Evolutionary conservation across 2,888 invertebrate species (phyloP).

Genomic region (Mimumesa dahlbomi): DNA sequence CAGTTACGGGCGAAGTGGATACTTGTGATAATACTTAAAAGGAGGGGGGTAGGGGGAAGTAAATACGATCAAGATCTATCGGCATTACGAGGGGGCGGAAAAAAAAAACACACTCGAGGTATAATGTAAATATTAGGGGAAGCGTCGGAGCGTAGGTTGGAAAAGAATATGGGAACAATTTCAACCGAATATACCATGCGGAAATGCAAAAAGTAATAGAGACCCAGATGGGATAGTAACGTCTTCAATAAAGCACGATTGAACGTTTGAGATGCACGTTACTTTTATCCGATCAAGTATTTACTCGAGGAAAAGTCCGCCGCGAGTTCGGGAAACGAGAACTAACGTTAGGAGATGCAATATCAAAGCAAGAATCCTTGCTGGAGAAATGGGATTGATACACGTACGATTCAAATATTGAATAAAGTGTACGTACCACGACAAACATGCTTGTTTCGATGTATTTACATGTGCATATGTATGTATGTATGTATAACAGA

Average conservation of each 20-base stretch:
- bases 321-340: slow-evolving; percentile 15
- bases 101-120: no score
- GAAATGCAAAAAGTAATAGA: slow-evolving; percentile 12
- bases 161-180: slow-evolving; percentile 16
- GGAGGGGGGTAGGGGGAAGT: no score
- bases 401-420: slow-evolving; percentile 17
- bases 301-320: slow-evolving; percentile 20
- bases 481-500: no score
- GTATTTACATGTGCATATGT: neutral
- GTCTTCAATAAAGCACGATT: slow-evolving; percentile 35
- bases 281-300: slow-evolving; percentile 37
- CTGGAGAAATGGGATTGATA: slow-evolving; percentile 3
- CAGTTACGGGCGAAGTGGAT: no score
- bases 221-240: slow-evolving; percentile 22
- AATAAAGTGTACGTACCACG: neutral
- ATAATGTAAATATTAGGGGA: slow-evolving; percentile 19
- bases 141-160: neutral
- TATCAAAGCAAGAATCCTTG: neutral
- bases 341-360: slow-evolving; percentile 6
- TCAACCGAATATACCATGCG: slow-evolving; percentile 2
- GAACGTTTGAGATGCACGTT: slow-evolving; percentile 18
- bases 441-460: neutral
- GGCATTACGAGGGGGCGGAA: no score
- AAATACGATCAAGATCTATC: no score
- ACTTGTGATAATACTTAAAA: no score